Evolutionary conservation across 2,797 vertebrate species (phyloP), one percentile per base, ranked within the genome.

Genomic region (Uromys caudimaculatus): DNA sequence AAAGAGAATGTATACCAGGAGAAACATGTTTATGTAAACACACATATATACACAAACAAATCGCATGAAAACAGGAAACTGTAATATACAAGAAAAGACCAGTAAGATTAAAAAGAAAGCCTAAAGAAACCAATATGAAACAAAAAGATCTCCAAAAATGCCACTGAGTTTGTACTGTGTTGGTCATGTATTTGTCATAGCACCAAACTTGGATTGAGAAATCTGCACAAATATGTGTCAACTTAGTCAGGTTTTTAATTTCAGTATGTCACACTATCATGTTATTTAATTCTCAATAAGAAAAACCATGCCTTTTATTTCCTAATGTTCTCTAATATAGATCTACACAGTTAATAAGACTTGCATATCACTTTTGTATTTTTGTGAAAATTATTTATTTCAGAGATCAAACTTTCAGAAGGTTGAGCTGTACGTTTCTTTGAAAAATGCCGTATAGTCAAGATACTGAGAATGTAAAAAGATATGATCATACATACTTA

Each of bases 371-470:
- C 19, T 38, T 86, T 85, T 67, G 56, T 29, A 6, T 29, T 86
- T 87, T 58, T 75, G 17, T 58, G 32, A 75, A 58, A 56, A 58
- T 88, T 75, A 89, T 89, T 89, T 60, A 89, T 76, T 89, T 76
- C 16, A 60, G 54, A 35, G 3, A 47, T 32, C 6, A 76, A 56
- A 47, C 38, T 44, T 88, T 60, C 14, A 73, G 16, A 75, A 10
- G 7, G 1, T 50, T 69, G 16, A 16, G 24, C 9, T 32, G 52
- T 56, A 81, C 6, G 32, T 17, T 56, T 64, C 12, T 38, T 21
- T 91, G 17, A 75, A 75, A 73, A 58, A 27, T 27, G 16, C 0
- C 56, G 52, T 24, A 41, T 76, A 77, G 9, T 56, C 44, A 76
- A 75, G 44, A 75, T 75, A 84, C 23, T 62, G 3, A 62, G 13